Percentiles rank a stretch among this genome's conserved stretches.
Conservation (phyloP, 2,888 invertebrate genomes). For the Uropetala carovei region DNA sequence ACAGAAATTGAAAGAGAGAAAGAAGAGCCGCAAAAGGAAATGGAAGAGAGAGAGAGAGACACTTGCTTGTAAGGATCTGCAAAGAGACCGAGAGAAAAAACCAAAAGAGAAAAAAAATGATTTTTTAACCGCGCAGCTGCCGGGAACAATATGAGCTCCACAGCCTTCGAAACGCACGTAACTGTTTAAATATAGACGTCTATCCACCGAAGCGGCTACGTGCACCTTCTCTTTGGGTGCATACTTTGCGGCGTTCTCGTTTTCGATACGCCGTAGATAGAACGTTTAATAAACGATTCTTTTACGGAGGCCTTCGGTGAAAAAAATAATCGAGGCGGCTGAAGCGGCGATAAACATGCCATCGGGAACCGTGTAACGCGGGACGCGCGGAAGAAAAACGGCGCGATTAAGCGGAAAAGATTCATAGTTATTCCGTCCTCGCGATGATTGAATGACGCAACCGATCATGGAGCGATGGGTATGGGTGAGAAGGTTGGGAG, state of each 20-base stretch:
- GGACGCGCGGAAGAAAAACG: conserved; percentile 48
- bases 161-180: not conserved
- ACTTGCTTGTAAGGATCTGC: not conserved
- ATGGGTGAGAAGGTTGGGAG: not conserved
- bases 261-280: not conserved
- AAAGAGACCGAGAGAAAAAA: not conserved
- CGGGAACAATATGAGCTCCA: not conserved
- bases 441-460: conserved; percentile 47
- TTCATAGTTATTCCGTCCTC: conserved; percentile 34
- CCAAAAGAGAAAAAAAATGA: not conserved
- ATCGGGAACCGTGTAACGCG: conserved; percentile 15
- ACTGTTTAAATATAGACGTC: not conserved
- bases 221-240: not conserved
- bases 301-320: not conserved
- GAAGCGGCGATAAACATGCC: conserved; percentile 49
- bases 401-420: conserved; percentile 47
- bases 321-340: not conserved
- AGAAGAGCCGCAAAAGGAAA: not conserved
- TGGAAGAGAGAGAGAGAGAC: too few relatives aligned
- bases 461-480: not conserved
- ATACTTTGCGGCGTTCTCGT: not conserved
- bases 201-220: not conserved
- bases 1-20: not conserved
- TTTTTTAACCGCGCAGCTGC: not conserved
- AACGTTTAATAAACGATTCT: not conserved